These are phyloP conservation scores for Thoracochromis brauschi DNA, from an alignment of 2,113 vertebrate genomes.

Conservation along the genomic window DNA sequence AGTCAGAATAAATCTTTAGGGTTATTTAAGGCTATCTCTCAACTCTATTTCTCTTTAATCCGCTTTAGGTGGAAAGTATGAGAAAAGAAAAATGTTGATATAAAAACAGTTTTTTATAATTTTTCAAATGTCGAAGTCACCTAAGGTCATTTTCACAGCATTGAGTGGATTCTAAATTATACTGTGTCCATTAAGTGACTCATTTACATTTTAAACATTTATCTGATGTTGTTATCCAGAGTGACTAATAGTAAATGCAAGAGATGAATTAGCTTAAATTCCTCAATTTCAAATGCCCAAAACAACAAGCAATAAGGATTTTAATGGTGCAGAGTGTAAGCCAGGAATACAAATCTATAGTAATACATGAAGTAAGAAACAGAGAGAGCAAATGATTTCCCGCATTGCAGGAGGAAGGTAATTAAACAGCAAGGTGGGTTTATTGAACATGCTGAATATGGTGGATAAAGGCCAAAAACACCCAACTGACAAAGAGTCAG, in stretches of 20 bases:
- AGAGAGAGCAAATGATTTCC: neutral
- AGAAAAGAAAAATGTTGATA: neutral
- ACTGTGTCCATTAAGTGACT: slow-evolving; percentile 8
- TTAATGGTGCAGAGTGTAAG: neutral
- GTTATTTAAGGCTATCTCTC: slow-evolving; percentile 19
- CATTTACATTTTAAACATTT: slow-evolving; percentile 18
- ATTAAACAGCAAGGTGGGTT: neutral
- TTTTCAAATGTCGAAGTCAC: neutral
- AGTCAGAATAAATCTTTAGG: slow-evolving; percentile 17
- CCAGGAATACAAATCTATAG: neutral
- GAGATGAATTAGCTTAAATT: neutral
- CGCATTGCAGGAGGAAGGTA: neutral
- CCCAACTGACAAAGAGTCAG: neutral
- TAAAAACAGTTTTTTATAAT: neutral
- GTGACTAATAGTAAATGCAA: neutral
- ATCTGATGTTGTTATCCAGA: neutral
- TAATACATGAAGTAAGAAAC: neutral
- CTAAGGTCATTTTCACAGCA: neutral
- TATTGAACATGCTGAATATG: neutral
- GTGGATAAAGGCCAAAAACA: neutral
- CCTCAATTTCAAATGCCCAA: neutral
- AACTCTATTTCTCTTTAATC: slow-evolving; percentile 15
- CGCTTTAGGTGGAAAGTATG: slow-evolving; percentile 1
- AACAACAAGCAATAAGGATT: neutral
- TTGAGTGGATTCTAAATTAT: neutral